These are phyloP conservation scores for Rhyacophila evoluta DNA, from an alignment of 2,888 invertebrate species.

Conservation along the genomic window DNA sequence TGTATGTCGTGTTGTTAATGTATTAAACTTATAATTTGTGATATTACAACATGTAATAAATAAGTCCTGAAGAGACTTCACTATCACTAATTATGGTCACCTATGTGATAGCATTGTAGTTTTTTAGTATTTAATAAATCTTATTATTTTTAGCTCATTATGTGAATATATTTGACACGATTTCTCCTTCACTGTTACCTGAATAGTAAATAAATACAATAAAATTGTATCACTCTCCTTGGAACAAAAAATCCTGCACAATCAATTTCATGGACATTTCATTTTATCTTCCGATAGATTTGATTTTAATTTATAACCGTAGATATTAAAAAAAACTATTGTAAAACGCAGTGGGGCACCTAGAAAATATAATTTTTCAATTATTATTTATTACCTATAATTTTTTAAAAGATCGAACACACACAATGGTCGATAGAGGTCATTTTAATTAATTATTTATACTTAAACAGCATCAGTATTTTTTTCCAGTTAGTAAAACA, in stretches of 20 bases:
- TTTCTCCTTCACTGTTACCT: background rate
- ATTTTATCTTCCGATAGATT: constrained; percentile 17
- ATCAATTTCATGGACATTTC: constrained; percentile 9
- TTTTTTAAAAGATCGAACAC: background rate
- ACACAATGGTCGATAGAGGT: background rate
- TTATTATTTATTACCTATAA: constrained; percentile 17
- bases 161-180: background rate
- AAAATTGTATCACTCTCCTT: background rate
- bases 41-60: no score
- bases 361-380: background rate
- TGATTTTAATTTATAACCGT: background rate
- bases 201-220: constrained; percentile 12
- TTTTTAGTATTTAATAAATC: no score
- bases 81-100: no score
- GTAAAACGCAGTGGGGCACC: constrained; percentile 22
- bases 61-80: no score
- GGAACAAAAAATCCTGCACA: background rate
- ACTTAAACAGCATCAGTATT: background rate
- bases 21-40: no score
- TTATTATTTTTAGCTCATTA: no score
- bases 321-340: background rate
- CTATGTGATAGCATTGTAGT: no score
- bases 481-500: background rate
- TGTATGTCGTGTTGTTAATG: background rate
- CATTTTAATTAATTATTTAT: constrained; percentile 6